Evolutionary conservation across 92 coral and sea anemone species (phyloP).

Genomic region (Porites rus): DNA sequence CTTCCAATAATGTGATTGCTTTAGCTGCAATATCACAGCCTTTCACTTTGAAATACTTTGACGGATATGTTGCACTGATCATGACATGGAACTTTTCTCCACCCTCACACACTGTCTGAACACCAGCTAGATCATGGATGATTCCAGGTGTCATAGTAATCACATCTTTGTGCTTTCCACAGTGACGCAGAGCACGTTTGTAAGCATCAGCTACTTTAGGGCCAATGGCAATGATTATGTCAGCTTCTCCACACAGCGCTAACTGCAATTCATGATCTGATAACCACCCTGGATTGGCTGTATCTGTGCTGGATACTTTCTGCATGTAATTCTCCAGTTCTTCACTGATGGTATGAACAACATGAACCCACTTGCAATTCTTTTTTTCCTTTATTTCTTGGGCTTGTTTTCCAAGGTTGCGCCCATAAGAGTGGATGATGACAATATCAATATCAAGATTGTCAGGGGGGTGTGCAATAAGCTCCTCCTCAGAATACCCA

Average conservation of each 20-base stretch:
- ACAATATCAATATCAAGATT: slow-evolving; percentile 35
- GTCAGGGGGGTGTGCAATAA: slow-evolving; percentile 25
- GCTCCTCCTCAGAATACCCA: slow-evolving; percentile 11
- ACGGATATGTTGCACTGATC: slow-evolving; percentile 24
- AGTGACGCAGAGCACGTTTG: neutral
- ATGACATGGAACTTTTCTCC: slow-evolving; percentile 18
- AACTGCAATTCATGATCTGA: slow-evolving; percentile 22
- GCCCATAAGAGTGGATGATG: slow-evolving; percentile 30
- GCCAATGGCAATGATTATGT: slow-evolving; percentile 30
- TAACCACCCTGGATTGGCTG: neutral
- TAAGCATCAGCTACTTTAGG: slow-evolving; percentile 44
- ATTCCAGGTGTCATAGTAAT: slow-evolving; percentile 23
- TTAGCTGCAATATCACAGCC: slow-evolving; percentile 40
- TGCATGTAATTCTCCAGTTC: slow-evolving; percentile 24
- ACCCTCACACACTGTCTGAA: neutral
- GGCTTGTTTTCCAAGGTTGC: slow-evolving; percentile 25
- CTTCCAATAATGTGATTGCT: slow-evolving; percentile 19
- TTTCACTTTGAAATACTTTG: slow-evolving; percentile 34
- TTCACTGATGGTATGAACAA: slow-evolving; percentile 27
- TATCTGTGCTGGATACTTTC: neutral
- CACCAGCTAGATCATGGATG: neutral
- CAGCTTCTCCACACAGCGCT: slow-evolving; percentile 9
- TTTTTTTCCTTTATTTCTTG: slow-evolving; percentile 5
- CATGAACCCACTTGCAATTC: slow-evolving; percentile 37
- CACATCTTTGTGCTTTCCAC: slow-evolving; percentile 9